phyloP scores from a whole-genome alignment of 2,113 vertebrate genomes.

The Gobius niger region DNA sequence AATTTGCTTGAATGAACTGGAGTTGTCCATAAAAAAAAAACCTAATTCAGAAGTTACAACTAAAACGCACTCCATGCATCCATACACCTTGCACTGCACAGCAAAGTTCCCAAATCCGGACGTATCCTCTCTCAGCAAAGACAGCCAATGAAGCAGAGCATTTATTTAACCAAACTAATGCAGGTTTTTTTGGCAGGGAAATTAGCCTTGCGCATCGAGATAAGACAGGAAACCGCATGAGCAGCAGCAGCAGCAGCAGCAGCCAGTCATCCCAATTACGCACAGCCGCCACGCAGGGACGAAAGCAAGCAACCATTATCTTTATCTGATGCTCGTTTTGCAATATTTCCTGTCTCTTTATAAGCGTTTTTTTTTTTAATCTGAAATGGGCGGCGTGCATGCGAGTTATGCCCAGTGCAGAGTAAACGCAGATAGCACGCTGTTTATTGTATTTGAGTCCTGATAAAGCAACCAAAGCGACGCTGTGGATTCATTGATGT shows the following conservation, averaged over 20 bases:
- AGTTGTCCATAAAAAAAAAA: background rate
- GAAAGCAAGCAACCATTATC: slow-evolving; percentile 49
- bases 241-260: slow-evolving; percentile 19
- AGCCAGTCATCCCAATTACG: slow-evolving; percentile 41
- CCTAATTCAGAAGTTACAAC: background rate
- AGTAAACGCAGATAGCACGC: background rate
- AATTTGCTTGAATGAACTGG: background rate
- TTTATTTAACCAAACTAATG: background rate
- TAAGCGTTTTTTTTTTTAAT: background rate
- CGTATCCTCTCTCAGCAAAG: background rate
- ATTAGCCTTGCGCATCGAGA: slow-evolving; percentile 1
- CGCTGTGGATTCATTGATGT: background rate
- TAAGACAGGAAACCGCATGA: slow-evolving; percentile 36
- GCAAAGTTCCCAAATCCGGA: background rate
- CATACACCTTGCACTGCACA: slow-evolving; percentile 24
- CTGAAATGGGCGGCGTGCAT: background rate
- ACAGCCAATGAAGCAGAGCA: background rate
- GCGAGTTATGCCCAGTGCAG: background rate
- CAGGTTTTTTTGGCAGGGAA: background rate
- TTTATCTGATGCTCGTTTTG: slow-evolving; percentile 48
- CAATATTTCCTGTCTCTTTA: slow-evolving; percentile 48
- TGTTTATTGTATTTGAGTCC: background rate
- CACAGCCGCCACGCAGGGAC: slow-evolving; percentile 26
- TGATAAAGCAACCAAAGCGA: background rate
- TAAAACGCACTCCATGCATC: background rate